Conservation (phyloP, 2,888 invertebrate genomes). For the Cheilosia vernalis region DNA sequence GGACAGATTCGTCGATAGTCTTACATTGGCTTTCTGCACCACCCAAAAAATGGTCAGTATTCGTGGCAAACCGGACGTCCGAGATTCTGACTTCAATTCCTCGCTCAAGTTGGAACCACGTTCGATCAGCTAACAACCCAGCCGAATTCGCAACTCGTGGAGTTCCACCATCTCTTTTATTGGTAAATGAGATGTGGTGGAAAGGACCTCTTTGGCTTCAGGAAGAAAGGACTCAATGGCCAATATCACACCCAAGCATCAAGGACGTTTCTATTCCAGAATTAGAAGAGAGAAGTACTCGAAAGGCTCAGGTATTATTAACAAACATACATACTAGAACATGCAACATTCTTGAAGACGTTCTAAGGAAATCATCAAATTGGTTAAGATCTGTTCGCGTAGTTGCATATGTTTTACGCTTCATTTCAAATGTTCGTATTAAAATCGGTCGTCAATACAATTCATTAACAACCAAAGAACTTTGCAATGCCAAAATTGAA, state of each 20-base stretch:
- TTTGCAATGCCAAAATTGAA: not conserved
- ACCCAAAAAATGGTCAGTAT: constrained; percentile 19
- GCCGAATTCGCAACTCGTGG: constrained; percentile 55
- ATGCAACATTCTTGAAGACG: not conserved
- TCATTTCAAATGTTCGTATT: not conserved
- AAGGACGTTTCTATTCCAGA: constrained; percentile 8
- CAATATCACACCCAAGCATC: not conserved
- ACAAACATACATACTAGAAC: not conserved
- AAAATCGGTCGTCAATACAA: not conserved
- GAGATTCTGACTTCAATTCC: constrained; percentile 47
- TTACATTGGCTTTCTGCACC: no score
- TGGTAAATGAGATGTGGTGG: constrained; percentile 42
- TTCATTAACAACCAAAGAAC: not conserved
- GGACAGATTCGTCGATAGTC: not conserved
- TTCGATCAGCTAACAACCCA: constrained; percentile 50
- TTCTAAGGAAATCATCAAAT: not conserved
- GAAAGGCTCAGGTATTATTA: not conserved
- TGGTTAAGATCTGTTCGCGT: constrained; percentile 7
- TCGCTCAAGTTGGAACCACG: constrained; percentile 52
- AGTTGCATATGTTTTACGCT: not conserved
- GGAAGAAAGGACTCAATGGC: constrained; percentile 21
- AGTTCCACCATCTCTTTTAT: constrained; percentile 24
- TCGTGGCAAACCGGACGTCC: constrained; percentile 63
- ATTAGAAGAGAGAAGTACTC: constrained; percentile 2
- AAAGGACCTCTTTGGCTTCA: constrained; percentile 30